Base-by-base conservation (phyloP, 35 echinoderm and acorn worm species). In the Apostichopus parvimensis region DNA sequence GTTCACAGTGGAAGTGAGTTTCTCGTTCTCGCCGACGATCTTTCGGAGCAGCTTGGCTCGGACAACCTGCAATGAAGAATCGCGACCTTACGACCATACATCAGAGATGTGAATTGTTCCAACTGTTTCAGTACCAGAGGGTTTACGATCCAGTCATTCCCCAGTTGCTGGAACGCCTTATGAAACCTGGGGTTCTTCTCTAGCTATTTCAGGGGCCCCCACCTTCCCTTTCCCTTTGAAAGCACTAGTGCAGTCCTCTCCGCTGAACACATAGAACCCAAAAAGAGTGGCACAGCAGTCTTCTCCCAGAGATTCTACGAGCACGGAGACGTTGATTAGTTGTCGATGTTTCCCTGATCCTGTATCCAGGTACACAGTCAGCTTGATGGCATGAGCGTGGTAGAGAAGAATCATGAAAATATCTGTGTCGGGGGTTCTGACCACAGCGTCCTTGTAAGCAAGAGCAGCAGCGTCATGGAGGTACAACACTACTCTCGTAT, bases 211-310 rank as follows among this genome's bases (percentile, higher is more conserved):
- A 95, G 55, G 5, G 91, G 94, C 23, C 72, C 94, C 11, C 93
- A 86, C 76, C 93, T 95, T 9, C 94, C 94, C 92, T 25, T 95
- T 89, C 4, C 94, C 91, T 54, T 95, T 95, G 68, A 95, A 95
- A 10, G 94, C 83, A 93, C 94, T 95, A 8, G 91, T 93, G 6
- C 26, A 12, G 75, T 95, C 94, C 73, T 93, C 91, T 79, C 91
- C 90, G 20, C 90, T 81, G 56, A 95, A 95, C 45, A 95, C 87
- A 54, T 93, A 93, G 72, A 88, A 55, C 14, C 93, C 93, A 93
- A 93, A 72, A 20, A 94, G 54, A 15, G 77, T 82, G 23, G 87
- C 65, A 83, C 24, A 91, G 57, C n/a, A 90, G 78, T 90, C 20
- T 77, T 24, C 58, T 80, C 93, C 93, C 12, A 64, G 5, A 45